Evolutionary conservation across 2,797 vertebrate species (phyloP).

Genomic region (Cryptoblepharus egeriae): DNA sequence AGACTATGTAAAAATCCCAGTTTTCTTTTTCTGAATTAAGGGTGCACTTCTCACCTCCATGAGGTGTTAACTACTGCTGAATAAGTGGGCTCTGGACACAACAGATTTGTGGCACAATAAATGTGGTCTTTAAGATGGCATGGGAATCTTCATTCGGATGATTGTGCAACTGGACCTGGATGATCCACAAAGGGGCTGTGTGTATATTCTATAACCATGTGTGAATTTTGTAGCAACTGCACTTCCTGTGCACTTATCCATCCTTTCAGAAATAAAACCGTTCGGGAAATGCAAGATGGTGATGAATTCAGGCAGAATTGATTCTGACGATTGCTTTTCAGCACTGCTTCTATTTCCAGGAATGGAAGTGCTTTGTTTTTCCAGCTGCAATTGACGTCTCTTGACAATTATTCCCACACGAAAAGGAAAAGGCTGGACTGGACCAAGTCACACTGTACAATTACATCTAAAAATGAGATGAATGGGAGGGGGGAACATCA

Average conservation of each 20-base stretch:
- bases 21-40: no score
- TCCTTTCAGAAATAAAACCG: conserved; percentile 16
- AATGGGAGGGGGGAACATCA: not conserved
- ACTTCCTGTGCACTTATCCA: not conserved
- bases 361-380: conserved; percentile 58
- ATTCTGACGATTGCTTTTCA: conserved; percentile 57
- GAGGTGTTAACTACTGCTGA: no score
- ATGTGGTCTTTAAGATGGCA: no score
- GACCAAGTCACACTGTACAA: conserved; percentile 59
- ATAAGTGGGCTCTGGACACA: no score
- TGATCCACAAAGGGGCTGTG: not conserved
- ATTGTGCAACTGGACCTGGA: not conserved
- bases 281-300: conserved; percentile 32
- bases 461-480: conserved; percentile 47
- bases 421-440: conserved; percentile 62
- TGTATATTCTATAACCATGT: not conserved
- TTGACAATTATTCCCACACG: conserved; percentile 64
- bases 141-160: not conserved
- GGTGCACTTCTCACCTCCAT: no score
- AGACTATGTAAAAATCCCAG: no score
- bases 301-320: conserved; percentile 42
- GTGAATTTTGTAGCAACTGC: not conserved
- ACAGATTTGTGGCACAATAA: no score
- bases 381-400: conserved; percentile 66
- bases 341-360: conserved; percentile 59